phyloP scores from a whole-genome alignment of 2,113 vertebrate genomes.

The Vulpes ferrilata region DNA sequence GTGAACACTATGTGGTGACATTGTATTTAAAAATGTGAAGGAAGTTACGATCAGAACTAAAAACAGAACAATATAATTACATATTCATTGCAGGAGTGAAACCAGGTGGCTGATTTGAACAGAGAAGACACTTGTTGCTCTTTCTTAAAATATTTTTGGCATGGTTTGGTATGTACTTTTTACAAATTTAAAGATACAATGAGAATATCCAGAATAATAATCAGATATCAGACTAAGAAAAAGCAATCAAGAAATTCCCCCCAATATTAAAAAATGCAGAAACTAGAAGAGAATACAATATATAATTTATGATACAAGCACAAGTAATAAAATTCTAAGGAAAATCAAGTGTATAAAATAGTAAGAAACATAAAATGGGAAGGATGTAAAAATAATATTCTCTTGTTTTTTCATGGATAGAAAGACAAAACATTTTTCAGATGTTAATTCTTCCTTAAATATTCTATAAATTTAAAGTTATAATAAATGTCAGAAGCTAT shows the following conservation, averaged over 20 bases:
- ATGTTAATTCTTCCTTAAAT: background rate
- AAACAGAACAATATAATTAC: background rate
- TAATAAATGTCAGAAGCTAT: background rate
- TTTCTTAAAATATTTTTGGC: background rate
- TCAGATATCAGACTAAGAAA: background rate
- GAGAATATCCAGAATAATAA: background rate
- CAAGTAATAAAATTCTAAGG: background rate
- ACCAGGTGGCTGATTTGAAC: background rate
- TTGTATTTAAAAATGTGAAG: background rate
- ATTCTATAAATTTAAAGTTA: background rate
- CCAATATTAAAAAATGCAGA: background rate
- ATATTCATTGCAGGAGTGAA: background rate
- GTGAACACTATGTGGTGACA: background rate
- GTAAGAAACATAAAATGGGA: background rate
- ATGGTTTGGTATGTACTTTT: background rate
- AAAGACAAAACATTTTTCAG: background rate
- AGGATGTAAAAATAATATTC: background rate
- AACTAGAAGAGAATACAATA: background rate
- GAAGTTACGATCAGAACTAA: background rate
- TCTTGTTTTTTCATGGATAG: background rate
- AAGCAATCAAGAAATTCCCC: background rate
- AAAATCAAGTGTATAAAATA: background rate
- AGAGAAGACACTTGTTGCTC: background rate
- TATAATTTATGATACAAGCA: background rate
- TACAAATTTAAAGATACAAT: background rate